phyloP scores from a whole-genome alignment of 2,113 vertebrate genomes.

The Martes martes region DNA sequence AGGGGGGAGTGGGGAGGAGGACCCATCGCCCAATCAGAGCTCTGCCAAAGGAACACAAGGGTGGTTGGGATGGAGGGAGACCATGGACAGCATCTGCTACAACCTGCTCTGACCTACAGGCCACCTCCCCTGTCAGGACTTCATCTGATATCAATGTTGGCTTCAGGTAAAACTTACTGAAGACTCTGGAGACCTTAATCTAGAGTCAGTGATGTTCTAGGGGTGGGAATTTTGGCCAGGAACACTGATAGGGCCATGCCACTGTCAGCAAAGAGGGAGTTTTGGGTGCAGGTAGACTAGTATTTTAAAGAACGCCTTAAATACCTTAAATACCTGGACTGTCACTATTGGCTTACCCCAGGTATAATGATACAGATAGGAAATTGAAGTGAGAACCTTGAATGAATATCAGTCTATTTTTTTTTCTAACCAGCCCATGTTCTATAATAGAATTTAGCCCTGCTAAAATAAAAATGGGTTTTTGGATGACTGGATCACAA shows the following conservation, averaged over 20 bases:
- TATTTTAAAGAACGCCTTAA: not conserved
- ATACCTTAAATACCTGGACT: not conserved
- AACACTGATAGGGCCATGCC: not conserved
- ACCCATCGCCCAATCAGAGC: not conserved
- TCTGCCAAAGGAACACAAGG: not conserved
- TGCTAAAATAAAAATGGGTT: not conserved
- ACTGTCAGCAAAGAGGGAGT: not conserved
- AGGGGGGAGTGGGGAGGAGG: too few relatives aligned
- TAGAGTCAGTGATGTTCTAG: not conserved
- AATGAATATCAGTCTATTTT: not conserved
- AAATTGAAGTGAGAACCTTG: not conserved
- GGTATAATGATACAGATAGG: not conserved
- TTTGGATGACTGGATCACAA: not conserved
- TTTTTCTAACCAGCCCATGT: not conserved
- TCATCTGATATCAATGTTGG: rapidly evolving
- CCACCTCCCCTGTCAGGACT: not conserved
- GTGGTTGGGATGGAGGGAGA: not conserved
- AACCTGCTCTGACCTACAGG: not conserved
- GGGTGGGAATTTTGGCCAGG: not conserved
- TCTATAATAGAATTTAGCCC: not conserved
- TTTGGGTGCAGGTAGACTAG: not conserved
- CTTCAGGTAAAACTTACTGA: not conserved
- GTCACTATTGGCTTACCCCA: not conserved
- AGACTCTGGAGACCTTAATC: not conserved
- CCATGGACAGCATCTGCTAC: not conserved